These are phyloP conservation scores for Phymorhynchus buccinoides DNA, from an alignment of 1,140 invertebrate genomes.

Conservation along the genomic window DNA sequence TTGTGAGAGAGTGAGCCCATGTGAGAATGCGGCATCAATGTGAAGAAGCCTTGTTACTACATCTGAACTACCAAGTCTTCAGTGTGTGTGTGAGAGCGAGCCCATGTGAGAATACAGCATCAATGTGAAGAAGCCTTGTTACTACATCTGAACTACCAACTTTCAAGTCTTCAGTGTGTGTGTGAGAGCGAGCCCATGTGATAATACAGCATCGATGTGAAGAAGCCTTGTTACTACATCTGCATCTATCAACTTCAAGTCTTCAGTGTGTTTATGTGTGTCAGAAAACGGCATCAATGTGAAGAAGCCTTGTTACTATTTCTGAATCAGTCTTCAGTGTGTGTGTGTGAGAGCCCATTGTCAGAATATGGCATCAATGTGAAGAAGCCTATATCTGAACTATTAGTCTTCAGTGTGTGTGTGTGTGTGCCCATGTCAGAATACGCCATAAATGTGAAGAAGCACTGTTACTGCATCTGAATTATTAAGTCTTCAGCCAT, in stretches of 20 bases:
- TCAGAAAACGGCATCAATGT: constrained; percentile 95
- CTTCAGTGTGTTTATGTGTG: constrained; percentile 69
- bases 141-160: constrained; percentile 82
- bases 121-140: constrained; percentile 93
- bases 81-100: background rate
- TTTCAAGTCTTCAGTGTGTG: no score
- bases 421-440: constrained; percentile 81
- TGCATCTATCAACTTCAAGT: constrained; percentile 67
- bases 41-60: constrained; percentile 96
- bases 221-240: constrained; percentile 95
- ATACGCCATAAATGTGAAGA: constrained; percentile 95
- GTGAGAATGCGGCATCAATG: constrained; percentile 94
- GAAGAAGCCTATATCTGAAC: constrained; percentile 91
- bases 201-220: constrained; percentile 95
- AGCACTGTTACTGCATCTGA: constrained; percentile 93
- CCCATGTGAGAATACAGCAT: constrained; percentile 95
- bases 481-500: background rate
- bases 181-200: constrained; percentile 77
- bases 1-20: constrained; percentile 79
- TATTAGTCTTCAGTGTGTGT: background rate
- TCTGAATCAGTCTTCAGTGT: constrained; percentile 73
- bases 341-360: constrained; percentile 74
- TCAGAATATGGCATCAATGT: constrained; percentile 95
- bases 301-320: constrained; percentile 95
- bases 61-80: constrained; percentile 77